These are phyloP conservation scores for Staurois parvus DNA, from an alignment of 2,797 vertebrate genomes.

Conservation along the genomic window DNA sequence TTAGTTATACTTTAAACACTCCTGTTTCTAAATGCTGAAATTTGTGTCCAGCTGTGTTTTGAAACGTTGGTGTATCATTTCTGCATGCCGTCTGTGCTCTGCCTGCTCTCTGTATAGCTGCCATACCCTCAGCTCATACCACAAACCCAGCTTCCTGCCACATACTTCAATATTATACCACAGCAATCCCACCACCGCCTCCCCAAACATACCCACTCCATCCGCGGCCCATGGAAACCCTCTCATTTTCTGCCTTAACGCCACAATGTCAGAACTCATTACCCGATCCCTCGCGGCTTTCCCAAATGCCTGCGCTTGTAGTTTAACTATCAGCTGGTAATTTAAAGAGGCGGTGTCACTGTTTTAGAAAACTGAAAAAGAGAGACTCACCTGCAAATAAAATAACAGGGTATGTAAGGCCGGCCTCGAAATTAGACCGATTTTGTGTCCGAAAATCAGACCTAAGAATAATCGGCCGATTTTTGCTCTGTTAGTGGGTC, in stretches of 20 bases:
- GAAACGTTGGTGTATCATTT: neutral
- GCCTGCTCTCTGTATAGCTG: slow-evolving; percentile 5
- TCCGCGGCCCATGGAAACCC: neutral
- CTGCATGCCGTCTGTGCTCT: neutral
- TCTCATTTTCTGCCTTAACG: neutral
- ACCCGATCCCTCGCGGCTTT: neutral
- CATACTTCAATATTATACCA: slow-evolving; percentile 19
- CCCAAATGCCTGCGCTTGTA: neutral
- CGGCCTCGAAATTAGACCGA: too few species aligned
- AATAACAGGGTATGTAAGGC: too few species aligned
- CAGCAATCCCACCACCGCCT: neutral
- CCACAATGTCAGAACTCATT: neutral
- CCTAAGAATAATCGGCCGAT: too few species aligned
- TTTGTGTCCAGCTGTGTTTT: neutral
- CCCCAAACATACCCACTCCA: slow-evolving; percentile 8
- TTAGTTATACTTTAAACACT: too few species aligned
- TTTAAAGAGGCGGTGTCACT: neutral
- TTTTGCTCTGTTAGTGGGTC: too few species aligned
- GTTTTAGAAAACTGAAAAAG: neutral
- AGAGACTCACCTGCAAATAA: too few species aligned
- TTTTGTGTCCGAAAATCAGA: too few species aligned
- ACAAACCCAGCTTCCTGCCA: neutral
- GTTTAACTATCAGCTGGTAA: neutral
- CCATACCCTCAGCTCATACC: neutral
- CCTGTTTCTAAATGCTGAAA: neutral